A percentile compares a stretch with the other conserved stretches of the same genome.
These are phyloP conservation scores for Thereva unica DNA, from an alignment of 2,888 invertebrate genomes.

Conservation along the genomic window DNA sequence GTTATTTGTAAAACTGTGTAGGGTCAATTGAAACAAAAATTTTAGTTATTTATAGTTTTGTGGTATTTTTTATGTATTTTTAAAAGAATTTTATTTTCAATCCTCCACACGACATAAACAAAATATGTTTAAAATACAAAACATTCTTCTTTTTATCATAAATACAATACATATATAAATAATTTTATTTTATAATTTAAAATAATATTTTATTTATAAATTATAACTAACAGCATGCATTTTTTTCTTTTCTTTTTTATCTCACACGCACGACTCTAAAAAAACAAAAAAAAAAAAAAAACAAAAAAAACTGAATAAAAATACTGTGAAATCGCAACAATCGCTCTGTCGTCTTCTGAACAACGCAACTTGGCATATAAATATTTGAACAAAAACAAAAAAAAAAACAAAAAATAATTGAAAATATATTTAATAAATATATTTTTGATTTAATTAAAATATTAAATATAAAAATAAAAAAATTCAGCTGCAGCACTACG, in stretches of 20 bases:
- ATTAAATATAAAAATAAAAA: slow-evolving; percentile 44
- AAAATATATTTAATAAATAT: slow-evolving; percentile 44
- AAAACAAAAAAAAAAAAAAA: slow-evolving; percentile 38
- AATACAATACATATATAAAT: slow-evolving; percentile 16
- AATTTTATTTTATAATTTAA: slow-evolving; percentile 19
- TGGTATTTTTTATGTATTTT: no score
- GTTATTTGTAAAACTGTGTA: no score
- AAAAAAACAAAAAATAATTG: slow-evolving; percentile 39
- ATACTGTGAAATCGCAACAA: slow-evolving; percentile 39
- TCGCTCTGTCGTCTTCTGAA: slow-evolving; percentile 40
- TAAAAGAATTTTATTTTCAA: no score
- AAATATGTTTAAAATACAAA: neutral
- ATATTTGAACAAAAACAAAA: slow-evolving; percentile 26
- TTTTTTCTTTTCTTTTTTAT: slow-evolving; percentile 53
- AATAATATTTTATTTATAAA: slow-evolving; percentile 36
- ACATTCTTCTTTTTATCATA: slow-evolving; percentile 3
- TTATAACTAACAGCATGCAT: slow-evolving; percentile 46
- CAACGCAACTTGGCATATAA: slow-evolving; percentile 21
- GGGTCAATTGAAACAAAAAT: no score
- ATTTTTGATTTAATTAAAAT: slow-evolving; percentile 2
- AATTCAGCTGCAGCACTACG: slow-evolving; percentile 74
- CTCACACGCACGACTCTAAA: slow-evolving; percentile 42
- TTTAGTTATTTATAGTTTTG: no score
- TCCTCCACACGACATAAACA: no score
- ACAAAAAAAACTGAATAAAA: slow-evolving; percentile 30